Conservation (phyloP, 2,888 invertebrate species). For the Meteorus cinctellus region DNA sequence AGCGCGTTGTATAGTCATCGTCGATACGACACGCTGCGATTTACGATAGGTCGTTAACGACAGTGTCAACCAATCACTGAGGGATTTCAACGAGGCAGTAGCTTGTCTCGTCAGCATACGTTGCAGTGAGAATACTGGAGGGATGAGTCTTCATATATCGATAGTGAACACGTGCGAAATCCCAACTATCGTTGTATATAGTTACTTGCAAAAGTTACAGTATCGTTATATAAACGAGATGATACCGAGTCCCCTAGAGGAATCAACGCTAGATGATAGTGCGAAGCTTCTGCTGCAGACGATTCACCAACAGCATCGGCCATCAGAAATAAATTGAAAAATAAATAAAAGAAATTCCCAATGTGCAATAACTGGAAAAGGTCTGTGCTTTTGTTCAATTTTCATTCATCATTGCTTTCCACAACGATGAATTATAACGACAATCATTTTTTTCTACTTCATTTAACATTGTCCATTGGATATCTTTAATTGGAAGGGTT, state of each 20-base stretch:
- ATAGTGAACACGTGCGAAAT: conserved; percentile 21
- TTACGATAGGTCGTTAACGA: conserved; percentile 48
- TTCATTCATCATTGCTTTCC: neutral
- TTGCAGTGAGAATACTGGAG: conserved; percentile 11
- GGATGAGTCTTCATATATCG: conserved; percentile 11
- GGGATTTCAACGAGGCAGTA: conserved; percentile 21
- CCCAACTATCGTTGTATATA: neutral
- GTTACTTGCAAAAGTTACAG: conserved; percentile 22
- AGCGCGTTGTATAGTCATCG: neutral
- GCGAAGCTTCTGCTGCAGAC: neutral
- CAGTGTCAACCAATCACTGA: conserved; percentile 47
- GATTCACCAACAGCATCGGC: neutral
- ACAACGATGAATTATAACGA: neutral
- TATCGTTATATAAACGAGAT: conserved; percentile 46
- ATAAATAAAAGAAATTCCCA: conserved; percentile 29
- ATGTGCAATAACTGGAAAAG: conserved; percentile 24
- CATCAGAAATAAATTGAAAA: neutral
- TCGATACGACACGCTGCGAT: conserved; percentile 32
- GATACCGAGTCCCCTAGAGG: conserved; percentile 44
- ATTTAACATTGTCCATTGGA: neutral
- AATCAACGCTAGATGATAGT: conserved; percentile 41
- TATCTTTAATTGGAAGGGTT: neutral
- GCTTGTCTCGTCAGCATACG: conserved; percentile 33
- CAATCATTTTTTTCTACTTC: neutral
- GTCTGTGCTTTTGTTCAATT: neutral